phyloP scores from a whole-genome alignment of 2,113 vertebrate genomes.

The Aegithalos caudatus region DNA sequence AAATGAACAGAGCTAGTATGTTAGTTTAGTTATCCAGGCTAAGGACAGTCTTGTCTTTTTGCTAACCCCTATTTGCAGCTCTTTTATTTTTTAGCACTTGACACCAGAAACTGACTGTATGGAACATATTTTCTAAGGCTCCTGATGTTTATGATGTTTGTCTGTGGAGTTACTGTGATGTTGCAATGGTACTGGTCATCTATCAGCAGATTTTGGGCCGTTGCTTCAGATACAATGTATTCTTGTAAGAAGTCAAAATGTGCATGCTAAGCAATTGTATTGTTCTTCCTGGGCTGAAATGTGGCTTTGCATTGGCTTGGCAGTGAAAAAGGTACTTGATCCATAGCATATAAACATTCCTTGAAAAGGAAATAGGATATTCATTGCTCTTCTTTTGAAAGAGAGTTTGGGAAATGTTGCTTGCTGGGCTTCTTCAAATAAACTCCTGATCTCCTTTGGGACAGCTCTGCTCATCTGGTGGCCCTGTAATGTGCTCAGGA shows the following conservation, averaged over 20 bases:
- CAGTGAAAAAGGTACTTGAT: not conserved
- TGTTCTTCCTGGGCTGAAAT: not conserved
- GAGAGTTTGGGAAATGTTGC: not conserved
- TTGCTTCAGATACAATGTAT: not conserved
- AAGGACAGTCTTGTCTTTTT: not conserved
- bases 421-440: not conserved
- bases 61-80: not conserved
- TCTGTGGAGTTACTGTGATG: not conserved
- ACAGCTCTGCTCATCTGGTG: not conserved
- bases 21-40: not conserved
- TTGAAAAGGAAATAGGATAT: not conserved
- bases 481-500: not conserved
- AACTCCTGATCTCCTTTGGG: not conserved
- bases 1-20: not conserved
- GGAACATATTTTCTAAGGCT: not conserved
- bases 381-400: not conserved
- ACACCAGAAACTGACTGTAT: not conserved
- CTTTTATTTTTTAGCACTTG: not conserved
- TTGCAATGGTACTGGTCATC: not conserved
- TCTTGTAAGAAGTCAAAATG: not conserved
- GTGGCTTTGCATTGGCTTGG: not conserved
- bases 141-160: not conserved
- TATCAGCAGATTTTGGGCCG: not conserved
- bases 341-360: not conserved
- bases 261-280: not conserved